Percentiles rank a stretch among this genome's conserved stretches.
phyloP scores from a whole-genome alignment of 2,797 vertebrate genomes.

The Trematocara caparti region DNA sequence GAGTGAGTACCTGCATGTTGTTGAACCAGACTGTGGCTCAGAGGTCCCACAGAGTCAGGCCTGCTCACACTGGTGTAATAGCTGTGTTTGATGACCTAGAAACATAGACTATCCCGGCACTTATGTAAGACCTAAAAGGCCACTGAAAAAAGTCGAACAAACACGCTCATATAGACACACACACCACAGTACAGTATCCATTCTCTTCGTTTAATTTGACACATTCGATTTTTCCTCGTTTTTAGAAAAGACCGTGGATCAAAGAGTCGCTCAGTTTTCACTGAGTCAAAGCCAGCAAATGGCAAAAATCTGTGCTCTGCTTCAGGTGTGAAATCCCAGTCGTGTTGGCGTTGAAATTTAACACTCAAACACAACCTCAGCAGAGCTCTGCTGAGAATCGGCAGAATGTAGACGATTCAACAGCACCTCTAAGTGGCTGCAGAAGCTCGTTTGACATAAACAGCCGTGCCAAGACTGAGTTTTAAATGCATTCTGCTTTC shows the following conservation, averaged over 20 bases:
- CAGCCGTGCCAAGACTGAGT: not conserved
- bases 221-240: not conserved
- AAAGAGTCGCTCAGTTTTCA: not conserved
- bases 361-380: constrained; percentile 29
- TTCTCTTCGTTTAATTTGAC: not conserved
- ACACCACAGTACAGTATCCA: not conserved
- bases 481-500: constrained; percentile 17
- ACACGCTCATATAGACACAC: not conserved
- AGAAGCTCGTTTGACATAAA: constrained; percentile 32
- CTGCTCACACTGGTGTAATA: constrained; percentile 54
- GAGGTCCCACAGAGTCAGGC: constrained; percentile 27
- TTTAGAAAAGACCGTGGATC: not conserved
- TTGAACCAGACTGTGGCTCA: constrained; percentile 37
- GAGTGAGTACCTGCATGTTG: constrained; percentile 38
- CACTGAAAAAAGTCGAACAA: constrained; percentile 12
- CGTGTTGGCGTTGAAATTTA: constrained; percentile 36
- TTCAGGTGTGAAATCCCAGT: constrained; percentile 50
- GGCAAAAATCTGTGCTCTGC: constrained; percentile 28
- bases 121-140: constrained; percentile 48
- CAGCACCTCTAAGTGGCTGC: constrained; percentile 70
- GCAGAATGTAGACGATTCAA: constrained; percentile 66
- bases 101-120: constrained; percentile 36
- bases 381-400: constrained; percentile 7
- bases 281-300: not conserved
- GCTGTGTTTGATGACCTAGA: constrained; percentile 61